Percentiles rank a stretch among this genome's conserved stretches.
Conservation (phyloP, 2,113 vertebrate species). For the Catharus minimus region DNA sequence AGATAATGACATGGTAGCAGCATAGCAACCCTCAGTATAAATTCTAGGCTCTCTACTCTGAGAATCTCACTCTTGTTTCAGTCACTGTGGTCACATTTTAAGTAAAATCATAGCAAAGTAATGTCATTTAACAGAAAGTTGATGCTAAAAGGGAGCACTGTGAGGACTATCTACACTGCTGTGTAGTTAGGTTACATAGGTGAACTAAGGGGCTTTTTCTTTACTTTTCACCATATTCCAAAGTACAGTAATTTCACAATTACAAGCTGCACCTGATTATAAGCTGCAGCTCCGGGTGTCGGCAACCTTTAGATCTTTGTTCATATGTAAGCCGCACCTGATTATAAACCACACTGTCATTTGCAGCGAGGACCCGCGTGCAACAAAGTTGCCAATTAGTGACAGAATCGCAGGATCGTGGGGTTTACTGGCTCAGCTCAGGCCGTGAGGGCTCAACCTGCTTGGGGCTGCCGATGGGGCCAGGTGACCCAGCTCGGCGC, state of each 20-base stretch:
- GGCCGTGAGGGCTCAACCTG: too few relatives aligned
- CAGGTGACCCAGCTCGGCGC: too few relatives aligned
- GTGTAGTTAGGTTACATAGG: not conserved
- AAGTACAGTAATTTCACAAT: not conserved
- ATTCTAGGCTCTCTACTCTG: not conserved
- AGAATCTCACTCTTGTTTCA: not conserved
- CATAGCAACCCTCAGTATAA: not conserved
- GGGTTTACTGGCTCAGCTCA: too few relatives aligned
- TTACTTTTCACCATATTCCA: not conserved
- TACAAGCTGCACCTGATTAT: too few relatives aligned
- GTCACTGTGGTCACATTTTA: not conserved
- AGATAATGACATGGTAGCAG: not conserved
- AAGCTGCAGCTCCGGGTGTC: too few relatives aligned
- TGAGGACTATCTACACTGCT: not conserved
- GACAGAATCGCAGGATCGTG: too few relatives aligned
- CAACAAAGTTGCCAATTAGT: too few relatives aligned
- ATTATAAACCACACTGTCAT: too few relatives aligned
- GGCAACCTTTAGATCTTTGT: too few relatives aligned
- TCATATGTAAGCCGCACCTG: too few relatives aligned
- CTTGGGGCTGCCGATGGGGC: too few relatives aligned
- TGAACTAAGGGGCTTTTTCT: not conserved
- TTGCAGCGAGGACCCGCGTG: too few relatives aligned
- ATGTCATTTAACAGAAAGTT: not conserved
- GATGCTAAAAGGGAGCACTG: not conserved
- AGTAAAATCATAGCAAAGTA: not conserved